A percentile compares a stretch with the other conserved stretches of the same genome.
phyloP scores from a whole-genome alignment of 2,888 invertebrate genomes.

The Ganaspis brasiliensis region DNA sequence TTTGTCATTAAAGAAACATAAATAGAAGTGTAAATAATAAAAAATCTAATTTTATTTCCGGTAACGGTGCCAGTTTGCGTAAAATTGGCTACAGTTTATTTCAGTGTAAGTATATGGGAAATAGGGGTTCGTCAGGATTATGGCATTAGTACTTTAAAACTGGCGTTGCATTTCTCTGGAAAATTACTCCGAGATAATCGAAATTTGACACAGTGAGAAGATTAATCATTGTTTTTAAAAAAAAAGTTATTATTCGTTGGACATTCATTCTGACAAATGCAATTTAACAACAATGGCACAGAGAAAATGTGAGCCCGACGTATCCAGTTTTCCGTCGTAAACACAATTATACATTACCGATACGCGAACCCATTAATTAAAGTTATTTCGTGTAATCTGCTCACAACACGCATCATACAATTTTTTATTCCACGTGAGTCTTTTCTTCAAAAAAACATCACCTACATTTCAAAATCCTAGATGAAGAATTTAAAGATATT shows the following conservation, averaged over 20 bases:
- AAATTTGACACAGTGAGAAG: constrained; percentile 15
- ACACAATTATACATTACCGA: constrained; percentile 68
- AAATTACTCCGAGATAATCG: constrained; percentile 34
- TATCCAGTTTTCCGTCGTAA: constrained; percentile 60
- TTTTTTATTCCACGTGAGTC: no score
- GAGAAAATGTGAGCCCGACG: constrained; percentile 60
- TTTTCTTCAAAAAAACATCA: no score
- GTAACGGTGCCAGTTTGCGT: not conserved
- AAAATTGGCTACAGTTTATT: constrained; percentile 10
- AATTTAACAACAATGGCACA: constrained; percentile 70
- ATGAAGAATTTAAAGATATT: no score
- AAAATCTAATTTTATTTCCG: no score
- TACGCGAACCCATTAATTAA: constrained; percentile 66
- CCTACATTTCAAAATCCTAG: no score
- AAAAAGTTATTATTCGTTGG: constrained; percentile 31
- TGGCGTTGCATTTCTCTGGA: constrained; percentile 5
- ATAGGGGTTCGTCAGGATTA: not conserved
- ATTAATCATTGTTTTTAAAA: constrained; percentile 22
- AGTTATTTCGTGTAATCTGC: constrained; percentile 44
- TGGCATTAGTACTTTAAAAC: constrained; percentile 14
- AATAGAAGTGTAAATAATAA: no score
- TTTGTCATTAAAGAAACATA: no score
- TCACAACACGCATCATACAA: not conserved
- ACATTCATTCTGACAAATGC: constrained; percentile 68
- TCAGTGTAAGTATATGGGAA: not conserved